Base-by-base conservation (phyloP, 1,140 invertebrate species). In the Atta cephalotes region DNA sequence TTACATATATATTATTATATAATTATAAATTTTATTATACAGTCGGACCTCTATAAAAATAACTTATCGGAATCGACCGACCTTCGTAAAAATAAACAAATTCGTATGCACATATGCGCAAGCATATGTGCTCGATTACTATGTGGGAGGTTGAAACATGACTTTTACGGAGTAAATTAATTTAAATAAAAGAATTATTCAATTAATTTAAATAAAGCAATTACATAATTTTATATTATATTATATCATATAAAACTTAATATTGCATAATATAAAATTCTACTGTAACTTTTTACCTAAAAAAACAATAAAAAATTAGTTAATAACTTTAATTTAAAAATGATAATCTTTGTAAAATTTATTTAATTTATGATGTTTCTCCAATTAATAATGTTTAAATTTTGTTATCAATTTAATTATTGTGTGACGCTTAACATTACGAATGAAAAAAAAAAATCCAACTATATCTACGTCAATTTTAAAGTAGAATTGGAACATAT, bases 381-480 rank as follows among this genome's bases (percentile, higher is more conserved):
- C 0, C 3, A 39, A 63, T n/a, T 72, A 74, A 56, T 14, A 21
- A 0, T 7, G 6, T 74, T 56, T 35, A 74, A n/a, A 58, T 35
- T 56, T 74, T 56, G 16, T 3, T 86, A 53, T 60, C 14, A 70
- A 87, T 53, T 45, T 58, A 5, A 49, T 25, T 16, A 1, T 21
- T 7, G 3, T 9, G 35, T 53, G 0, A 35, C 28, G 5, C 60
- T 53, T 2, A 5, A 28, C 7, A 53, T 51, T 45, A 53, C 4
- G 0, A 0, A 16, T 5, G 9, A 78, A 28, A 51, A 28, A 14
- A 28, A 51, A 2, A 12, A 51, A 49, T 51, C 4, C 4, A 28
- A 16, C n/a, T 51, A 68, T 9, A 58, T 87, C 31, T 86, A 12
- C 14, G 21, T 81, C 5, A 71, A 81, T 25, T 71, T 66, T 35